Conservation (phyloP, 2,888 invertebrate genomes). For the Scaptomyza reducta region DNA sequence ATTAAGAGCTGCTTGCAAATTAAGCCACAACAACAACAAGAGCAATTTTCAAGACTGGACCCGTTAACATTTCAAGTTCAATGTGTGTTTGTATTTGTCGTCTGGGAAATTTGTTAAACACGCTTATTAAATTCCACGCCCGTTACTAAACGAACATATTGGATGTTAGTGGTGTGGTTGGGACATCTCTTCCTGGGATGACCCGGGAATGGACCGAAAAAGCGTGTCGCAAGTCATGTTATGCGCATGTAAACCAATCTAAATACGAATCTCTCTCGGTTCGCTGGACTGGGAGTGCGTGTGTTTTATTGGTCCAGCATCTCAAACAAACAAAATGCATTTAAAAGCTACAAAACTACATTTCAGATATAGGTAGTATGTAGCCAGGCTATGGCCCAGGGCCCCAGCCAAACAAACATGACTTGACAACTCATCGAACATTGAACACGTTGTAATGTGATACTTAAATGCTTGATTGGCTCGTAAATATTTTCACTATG, state of each 20-base stretch:
- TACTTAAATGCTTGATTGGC: slow-evolving; percentile 83
- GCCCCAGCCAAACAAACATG: slow-evolving; percentile 73
- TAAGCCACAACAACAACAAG: slow-evolving; percentile 25
- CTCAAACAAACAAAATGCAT: slow-evolving; percentile 79
- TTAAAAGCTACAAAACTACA: slow-evolving; percentile 80
- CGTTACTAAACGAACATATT: slow-evolving; percentile 12
- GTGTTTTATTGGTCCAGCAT: slow-evolving; percentile 72
- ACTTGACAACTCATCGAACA: slow-evolving; percentile 84
- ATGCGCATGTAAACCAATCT: slow-evolving; percentile 81
- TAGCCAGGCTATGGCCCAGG: slow-evolving; percentile 41
- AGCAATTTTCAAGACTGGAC: slow-evolving; percentile 25
- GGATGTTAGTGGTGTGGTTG: not conserved
- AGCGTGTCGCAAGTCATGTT: slow-evolving; percentile 81
- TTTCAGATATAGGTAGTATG: slow-evolving; percentile 46
- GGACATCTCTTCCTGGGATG: slow-evolving; percentile 23
- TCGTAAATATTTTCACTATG: slow-evolving; percentile 83
- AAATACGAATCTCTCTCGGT: slow-evolving; percentile 71
- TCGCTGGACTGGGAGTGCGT: slow-evolving; percentile 8
- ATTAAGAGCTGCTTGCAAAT: slow-evolving; percentile 49
- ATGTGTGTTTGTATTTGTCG: slow-evolving; percentile 30
- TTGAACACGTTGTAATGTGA: slow-evolving; percentile 84
- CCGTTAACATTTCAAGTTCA: slow-evolving; percentile 66
- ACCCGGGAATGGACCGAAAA: slow-evolving; percentile 32
- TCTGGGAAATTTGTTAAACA: slow-evolving; percentile 73
- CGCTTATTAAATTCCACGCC: slow-evolving; percentile 75